Conservation (phyloP, 2,888 invertebrate genomes). For the Subacronicta megacephala region DNA sequence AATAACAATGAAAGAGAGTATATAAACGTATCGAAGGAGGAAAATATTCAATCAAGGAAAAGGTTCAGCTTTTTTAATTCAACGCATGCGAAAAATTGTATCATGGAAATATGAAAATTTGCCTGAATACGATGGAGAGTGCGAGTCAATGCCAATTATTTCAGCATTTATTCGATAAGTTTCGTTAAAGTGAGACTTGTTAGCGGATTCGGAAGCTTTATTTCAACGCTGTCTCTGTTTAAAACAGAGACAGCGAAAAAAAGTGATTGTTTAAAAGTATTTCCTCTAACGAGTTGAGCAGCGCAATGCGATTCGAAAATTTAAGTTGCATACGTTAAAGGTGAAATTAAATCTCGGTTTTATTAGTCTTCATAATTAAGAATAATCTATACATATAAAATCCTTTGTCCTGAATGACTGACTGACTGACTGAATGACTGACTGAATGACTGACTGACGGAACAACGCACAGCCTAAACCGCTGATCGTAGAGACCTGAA, state of each 20-base stretch:
- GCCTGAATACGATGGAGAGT: slow-evolving; percentile 24
- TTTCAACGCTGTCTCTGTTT: slow-evolving; percentile 11
- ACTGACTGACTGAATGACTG: too few relatives aligned
- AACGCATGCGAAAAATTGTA: slow-evolving; percentile 4
- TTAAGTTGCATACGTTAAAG: too few relatives aligned
- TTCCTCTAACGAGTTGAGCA: neutral
- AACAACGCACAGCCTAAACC: too few relatives aligned
- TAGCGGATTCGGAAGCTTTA: slow-evolving; percentile 27
- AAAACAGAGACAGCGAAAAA: neutral
- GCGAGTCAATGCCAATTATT: slow-evolving; percentile 41
- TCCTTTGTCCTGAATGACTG: too few relatives aligned
- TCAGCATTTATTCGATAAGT: slow-evolving; percentile 37
- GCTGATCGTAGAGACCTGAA: too few relatives aligned
- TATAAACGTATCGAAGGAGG: neutral
- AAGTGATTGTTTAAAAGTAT: neutral
- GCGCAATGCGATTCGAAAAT: neutral
- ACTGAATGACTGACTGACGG: too few relatives aligned
- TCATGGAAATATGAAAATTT: slow-evolving; percentile 15
- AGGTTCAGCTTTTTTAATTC: slow-evolving; percentile 17
- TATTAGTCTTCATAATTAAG: neutral
- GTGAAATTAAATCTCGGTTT: too few relatives aligned
- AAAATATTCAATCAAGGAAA: slow-evolving; percentile 16
- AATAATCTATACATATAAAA: too few relatives aligned
- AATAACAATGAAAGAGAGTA: neutral
- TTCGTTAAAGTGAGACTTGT: slow-evolving; percentile 42